Conservation (phyloP, 2,888 invertebrate genomes). For the Caradrina kadenii region DNA sequence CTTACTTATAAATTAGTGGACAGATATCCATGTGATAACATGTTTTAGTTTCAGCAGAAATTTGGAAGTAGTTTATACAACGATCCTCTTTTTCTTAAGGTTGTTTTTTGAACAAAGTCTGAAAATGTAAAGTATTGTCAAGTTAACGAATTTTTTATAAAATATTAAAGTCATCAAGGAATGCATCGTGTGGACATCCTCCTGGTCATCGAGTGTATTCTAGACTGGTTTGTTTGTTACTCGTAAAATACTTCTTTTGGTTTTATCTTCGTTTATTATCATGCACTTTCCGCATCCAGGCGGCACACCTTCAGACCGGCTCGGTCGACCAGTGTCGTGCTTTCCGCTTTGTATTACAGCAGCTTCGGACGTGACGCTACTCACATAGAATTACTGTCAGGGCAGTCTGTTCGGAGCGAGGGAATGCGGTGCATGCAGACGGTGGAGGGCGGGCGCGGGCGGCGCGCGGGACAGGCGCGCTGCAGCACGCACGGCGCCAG, state of each 20-base stretch:
- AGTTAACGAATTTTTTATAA: background rate
- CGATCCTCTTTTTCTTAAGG: slow-evolving; percentile 34
- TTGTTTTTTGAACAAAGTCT: slow-evolving; percentile 24
- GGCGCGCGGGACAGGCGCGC: slow-evolving; percentile 72
- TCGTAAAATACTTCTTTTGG: no score
- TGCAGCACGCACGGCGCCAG: slow-evolving; percentile 83
- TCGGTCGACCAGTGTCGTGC: no score
- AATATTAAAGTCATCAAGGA: no score
- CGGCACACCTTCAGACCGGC: no score
- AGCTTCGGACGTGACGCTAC: background rate
- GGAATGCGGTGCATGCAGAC: slow-evolving; percentile 83
- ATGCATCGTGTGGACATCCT: no score
- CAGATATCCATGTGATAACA: background rate
- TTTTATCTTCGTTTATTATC: no score
- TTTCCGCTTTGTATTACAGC: no score
- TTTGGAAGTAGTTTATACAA: slow-evolving; percentile 11
- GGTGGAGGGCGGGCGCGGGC: slow-evolving; percentile 73
- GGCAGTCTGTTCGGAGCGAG: slow-evolving; percentile 33
- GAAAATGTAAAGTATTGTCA: slow-evolving; percentile 9
- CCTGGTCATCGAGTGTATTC: no score
- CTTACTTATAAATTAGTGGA: background rate
- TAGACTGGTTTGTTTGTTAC: no score
- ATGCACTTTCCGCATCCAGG: no score
- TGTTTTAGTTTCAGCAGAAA: background rate
- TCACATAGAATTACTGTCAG: slow-evolving; percentile 17